Evolutionary conservation across 2,797 vertebrate genomes (phyloP).

Genomic region (Anableps anableps): DNA sequence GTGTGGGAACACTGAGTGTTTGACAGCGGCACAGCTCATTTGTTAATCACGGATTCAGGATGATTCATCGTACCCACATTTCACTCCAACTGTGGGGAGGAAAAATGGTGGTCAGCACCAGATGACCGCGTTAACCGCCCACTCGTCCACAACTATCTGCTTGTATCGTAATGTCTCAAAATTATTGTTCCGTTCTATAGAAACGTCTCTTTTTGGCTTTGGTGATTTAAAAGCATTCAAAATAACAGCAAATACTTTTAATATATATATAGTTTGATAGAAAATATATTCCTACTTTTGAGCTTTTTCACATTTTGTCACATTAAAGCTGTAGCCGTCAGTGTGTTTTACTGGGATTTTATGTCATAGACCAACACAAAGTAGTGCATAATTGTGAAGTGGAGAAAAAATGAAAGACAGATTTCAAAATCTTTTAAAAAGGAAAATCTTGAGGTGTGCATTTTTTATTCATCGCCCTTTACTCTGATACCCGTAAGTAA

Average conservation of each 20-base stretch:
- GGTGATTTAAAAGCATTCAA: background rate
- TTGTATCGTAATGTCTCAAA: background rate
- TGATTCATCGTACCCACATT: conserved; percentile 66
- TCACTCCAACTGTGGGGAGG: conserved; percentile 50
- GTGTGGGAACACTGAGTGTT: conserved; percentile 52
- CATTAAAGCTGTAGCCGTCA: background rate
- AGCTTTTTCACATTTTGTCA: background rate
- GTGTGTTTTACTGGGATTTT: background rate
- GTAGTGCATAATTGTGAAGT: background rate
- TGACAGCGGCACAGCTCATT: conserved; percentile 56
- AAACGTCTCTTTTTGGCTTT: background rate
- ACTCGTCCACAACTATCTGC: conserved; percentile 31
- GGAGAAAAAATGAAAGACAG: background rate
- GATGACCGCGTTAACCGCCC: conserved; percentile 51
- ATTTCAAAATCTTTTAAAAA: background rate
- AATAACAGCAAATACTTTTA: background rate
- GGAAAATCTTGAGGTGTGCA: background rate
- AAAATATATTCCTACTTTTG: background rate
- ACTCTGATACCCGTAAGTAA: background rate
- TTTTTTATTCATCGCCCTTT: background rate
- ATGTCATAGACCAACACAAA: background rate
- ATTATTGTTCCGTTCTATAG: background rate
- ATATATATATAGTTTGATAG: no score
- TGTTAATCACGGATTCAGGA: conserved; percentile 58
- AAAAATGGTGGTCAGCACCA: conserved; percentile 37